These are phyloP conservation scores for Dichetophora obliterata DNA, from an alignment of 2,888 invertebrate species.

Conservation along the genomic window DNA sequence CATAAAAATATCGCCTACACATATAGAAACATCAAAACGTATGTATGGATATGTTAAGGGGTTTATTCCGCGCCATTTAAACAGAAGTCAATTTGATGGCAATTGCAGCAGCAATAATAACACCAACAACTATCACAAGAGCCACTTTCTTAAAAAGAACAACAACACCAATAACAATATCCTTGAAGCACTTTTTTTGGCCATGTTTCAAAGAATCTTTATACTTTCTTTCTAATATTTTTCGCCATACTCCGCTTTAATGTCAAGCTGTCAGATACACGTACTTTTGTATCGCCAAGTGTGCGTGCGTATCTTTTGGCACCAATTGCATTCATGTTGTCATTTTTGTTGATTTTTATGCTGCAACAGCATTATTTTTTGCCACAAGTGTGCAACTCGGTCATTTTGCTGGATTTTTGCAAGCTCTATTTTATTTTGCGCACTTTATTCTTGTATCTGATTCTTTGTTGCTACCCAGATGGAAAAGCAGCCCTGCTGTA, in stretches of 20 bases:
- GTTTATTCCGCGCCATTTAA: slow-evolving; percentile 52
- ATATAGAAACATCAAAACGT: slow-evolving; percentile 26
- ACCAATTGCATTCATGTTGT: neutral
- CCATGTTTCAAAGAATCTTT: slow-evolving; percentile 26
- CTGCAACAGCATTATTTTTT: neutral
- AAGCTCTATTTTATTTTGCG: neutral
- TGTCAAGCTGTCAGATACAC: slow-evolving; percentile 27
- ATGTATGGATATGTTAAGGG: slow-evolving; percentile 40
- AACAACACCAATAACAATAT: neutral
- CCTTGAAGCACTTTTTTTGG: slow-evolving; percentile 15
- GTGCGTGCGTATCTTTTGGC: slow-evolving; percentile 27
- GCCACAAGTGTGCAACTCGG: neutral
- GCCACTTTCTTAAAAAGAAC: neutral
- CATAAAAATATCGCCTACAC: neutral
- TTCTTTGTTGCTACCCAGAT: neutral
- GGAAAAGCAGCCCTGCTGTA: no score
- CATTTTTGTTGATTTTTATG: slow-evolving; percentile 9
- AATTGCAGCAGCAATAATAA: neutral
- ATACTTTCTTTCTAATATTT: slow-evolving; percentile 5
- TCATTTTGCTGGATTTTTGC: neutral
- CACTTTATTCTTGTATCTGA: neutral
- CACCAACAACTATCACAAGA: neutral
- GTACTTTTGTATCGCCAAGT: slow-evolving; percentile 4
- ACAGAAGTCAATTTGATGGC: slow-evolving; percentile 24
- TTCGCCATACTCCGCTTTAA: neutral